Evolutionary conservation across 2,113 vertebrate genomes (phyloP), one percentile per base, ranked within the genome.

Genomic region (Microcebus ravelobensis): DNA sequence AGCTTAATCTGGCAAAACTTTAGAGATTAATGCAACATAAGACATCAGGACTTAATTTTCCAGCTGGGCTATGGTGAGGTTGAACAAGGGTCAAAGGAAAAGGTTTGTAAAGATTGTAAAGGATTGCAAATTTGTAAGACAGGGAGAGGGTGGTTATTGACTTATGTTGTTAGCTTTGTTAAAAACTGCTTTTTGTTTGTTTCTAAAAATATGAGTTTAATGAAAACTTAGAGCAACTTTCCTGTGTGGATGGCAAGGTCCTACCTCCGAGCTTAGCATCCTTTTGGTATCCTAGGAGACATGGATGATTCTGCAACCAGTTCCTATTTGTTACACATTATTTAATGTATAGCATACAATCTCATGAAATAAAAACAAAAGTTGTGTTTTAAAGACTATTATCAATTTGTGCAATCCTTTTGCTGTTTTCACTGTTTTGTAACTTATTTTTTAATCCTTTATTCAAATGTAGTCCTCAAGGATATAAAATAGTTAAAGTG

Each of bases 351-450:
- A 77, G 57, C 8, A 50, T 29, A 76, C 2, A 59, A 34, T 68
- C 39, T 83, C 68, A 59, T 23, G 31, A 96, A 79, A 52, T 36
- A 29, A 63, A 27, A 63, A 29, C 61, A 63, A 42, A 71, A 23
- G 0, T 31, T 23, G 31, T 55, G 55, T 81, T 81, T 70, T 67
- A 55, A 48, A 77, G 29, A 90, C 2, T 63, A 65, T 29, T 31
- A 85, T 39, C 36, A 27, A 31, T 45, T 87, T 68, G 9, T 23
- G 6, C n/a, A 96, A 59, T 6, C 21, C 86, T 52, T 77, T 34
- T 23, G 25, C 68, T 83, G 45, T 80, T 57, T 96, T 85, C n/a
- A 73, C 23, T 90, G 36, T 50, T 94, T 92, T 87, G 23, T 63
- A 63, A 27, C 11, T 63, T 63, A 29, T 68, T 23, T 91, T 91